Evolutionary conservation across 2,797 vertebrate genomes (phyloP).

Genomic region (Mormyrus proboscirostris): DNA sequence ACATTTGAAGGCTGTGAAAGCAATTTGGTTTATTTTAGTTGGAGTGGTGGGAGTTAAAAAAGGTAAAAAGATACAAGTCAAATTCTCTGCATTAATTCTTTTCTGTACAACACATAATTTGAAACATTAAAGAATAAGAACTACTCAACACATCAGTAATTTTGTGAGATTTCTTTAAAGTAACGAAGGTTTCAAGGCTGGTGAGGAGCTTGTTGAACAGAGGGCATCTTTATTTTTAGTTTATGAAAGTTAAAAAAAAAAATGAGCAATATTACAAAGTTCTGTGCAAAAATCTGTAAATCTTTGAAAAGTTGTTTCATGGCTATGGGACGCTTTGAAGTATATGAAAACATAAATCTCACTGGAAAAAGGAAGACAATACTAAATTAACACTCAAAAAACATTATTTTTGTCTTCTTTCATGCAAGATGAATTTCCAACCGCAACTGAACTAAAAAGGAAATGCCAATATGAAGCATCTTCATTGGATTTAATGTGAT

Average conservation of each 20-base stretch:
- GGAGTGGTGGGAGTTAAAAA: not conserved
- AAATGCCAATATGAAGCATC: not conserved
- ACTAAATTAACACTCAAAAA: not conserved
- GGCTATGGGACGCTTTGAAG: not conserved
- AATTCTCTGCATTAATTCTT: not conserved
- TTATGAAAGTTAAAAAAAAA: not conserved
- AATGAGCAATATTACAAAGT: not conserved
- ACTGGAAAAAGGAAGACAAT: not conserved
- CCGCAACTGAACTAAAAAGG: not conserved
- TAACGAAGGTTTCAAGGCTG: not conserved
- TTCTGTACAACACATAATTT: not conserved
- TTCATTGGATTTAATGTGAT: not conserved
- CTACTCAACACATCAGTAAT: not conserved
- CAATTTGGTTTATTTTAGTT: conserved; percentile 2
- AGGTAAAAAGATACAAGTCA: not conserved
- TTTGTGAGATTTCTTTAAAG: not conserved
- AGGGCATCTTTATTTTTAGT: not conserved
- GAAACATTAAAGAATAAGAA: not conserved
- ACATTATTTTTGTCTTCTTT: not conserved
- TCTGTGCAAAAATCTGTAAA: not conserved
- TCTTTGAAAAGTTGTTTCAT: not conserved
- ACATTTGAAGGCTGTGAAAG: not conserved
- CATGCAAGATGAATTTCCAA: not conserved
- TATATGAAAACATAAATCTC: not conserved
- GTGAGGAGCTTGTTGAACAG: not conserved